Base-by-base conservation (phyloP, 2,888 invertebrate genomes). In the Xiphydria camelus region DNA sequence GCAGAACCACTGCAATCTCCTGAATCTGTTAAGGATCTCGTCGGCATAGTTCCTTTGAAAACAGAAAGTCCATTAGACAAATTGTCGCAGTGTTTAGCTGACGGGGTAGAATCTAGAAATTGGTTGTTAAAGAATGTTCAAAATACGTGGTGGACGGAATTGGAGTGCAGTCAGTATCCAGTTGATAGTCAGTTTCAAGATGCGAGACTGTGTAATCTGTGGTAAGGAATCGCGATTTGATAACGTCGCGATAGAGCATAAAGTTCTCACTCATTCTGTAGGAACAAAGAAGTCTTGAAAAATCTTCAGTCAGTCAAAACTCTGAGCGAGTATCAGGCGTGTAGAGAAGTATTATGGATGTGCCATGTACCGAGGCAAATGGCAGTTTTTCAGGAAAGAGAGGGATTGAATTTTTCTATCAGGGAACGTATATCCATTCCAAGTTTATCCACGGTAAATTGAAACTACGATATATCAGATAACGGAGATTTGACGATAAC, bases 131-230 rank as follows among this genome's bases (percentile, higher is more conserved):
- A 49, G 3, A 72, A 70, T 41, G 57, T 79, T 9, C 80, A 80
- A 50, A 66, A 75, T 22, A 62, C 69, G 15, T 80, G 79, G 73
- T 76, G 76, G 80, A 79, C 78, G 64, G 62, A 66, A 35, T 51
- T 73, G n/a, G 61, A 69, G 18, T 55, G 62, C 36, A 50, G 61
- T 17, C 64, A 68, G 19, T 63, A 65, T 19, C 51, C 61, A 40
- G 66, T 76, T 1, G 35, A 61, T 0, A 76, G 75, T 45, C 49
- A 52, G 39, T 69, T 71, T 51, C 59, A 68, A 0, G 55, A 68
- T 29, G 73, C 78, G 1, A 73, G 77, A 53, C 75, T 80, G 35
- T 77, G 78, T 41, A 58, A 75, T 26, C 57, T 71, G 40, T 79
- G 78, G 73, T 69, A 69, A 59, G 26, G 57, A n/a, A 56, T 47